Percentiles rank a stretch among this genome's conserved stretches.
These are phyloP conservation scores for Hedya salicella DNA, from an alignment of 2,888 invertebrate species.

Conservation along the genomic window DNA sequence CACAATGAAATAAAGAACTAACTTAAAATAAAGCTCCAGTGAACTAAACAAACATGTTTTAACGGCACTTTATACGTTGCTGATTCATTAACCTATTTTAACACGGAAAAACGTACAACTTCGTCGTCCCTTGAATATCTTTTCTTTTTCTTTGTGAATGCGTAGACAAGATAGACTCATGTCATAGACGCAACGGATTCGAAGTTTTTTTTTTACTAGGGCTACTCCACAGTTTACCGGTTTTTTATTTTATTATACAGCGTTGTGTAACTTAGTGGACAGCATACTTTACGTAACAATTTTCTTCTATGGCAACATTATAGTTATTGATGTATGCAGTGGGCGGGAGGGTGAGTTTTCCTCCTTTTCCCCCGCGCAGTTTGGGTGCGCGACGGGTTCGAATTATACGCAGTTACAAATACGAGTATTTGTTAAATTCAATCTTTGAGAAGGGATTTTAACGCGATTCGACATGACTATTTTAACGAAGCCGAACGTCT, in stretches of 20 bases:
- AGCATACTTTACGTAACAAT: not conserved
- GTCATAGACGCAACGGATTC: constrained; percentile 42
- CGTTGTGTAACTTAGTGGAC: not conserved
- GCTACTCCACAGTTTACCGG: constrained; percentile 25
- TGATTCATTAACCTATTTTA: constrained; percentile 75
- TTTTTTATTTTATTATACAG: not conserved
- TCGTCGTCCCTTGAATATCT: constrained; percentile 68
- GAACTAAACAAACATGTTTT: constrained; percentile 79
- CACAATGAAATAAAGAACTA: constrained; percentile 77
- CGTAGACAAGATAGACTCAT: constrained; percentile 54
- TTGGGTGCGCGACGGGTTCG: constrained; percentile 35
- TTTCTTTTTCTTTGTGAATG: constrained; percentile 57
- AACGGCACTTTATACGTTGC: constrained; percentile 68
- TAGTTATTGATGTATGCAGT: constrained; percentile 43
- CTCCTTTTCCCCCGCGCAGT: constrained; percentile 42
- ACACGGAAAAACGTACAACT: constrained; percentile 73
- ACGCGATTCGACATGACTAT: constrained; percentile 88
- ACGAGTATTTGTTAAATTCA: constrained; percentile 35
- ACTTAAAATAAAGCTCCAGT: constrained; percentile 68
- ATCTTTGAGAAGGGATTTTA: constrained; percentile 13
- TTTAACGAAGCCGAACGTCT: constrained; percentile 88
- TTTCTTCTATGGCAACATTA: constrained; percentile 39
- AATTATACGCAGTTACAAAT: constrained; percentile 41
- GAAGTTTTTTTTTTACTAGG: constrained; percentile 23
- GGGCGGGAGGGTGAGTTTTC: constrained; percentile 43